phyloP scores from a whole-genome alignment of 2,888 invertebrate species.

The Chymomyza procnemis region DNA sequence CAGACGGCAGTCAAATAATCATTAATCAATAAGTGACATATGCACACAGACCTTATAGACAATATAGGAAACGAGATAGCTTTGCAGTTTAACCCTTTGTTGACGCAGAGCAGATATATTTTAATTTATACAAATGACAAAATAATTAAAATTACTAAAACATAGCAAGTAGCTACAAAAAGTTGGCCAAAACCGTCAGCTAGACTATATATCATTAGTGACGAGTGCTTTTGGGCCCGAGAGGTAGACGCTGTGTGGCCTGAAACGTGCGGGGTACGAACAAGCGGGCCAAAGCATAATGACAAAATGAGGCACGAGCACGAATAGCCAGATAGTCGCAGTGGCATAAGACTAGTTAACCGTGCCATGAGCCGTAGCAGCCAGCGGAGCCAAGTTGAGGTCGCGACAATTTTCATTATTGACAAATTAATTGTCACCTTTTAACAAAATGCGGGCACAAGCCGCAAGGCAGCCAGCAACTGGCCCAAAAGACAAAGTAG shows the following conservation, averaged over 20 bases:
- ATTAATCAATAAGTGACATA: constrained; percentile 58
- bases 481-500: constrained; percentile 20
- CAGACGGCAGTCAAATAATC: constrained; percentile 33
- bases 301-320: constrained; percentile 47
- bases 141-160: constrained; percentile 68
- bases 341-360: neutral
- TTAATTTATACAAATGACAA: constrained; percentile 71
- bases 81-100: constrained; percentile 42
- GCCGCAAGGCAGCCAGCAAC: constrained; percentile 11
- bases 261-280: constrained; percentile 24
- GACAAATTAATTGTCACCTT: constrained; percentile 78
- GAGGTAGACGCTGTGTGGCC: too few relatives aligned
- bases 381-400: neutral
- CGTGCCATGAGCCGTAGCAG: neutral
- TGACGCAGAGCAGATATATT: constrained; percentile 46
- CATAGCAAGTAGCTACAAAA: constrained; percentile 20
- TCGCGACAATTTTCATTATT: constrained; percentile 67
- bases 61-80: neutral
- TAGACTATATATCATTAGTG: constrained; percentile 58
- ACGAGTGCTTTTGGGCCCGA: too few relatives aligned
- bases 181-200: constrained; percentile 45
- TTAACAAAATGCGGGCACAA: constrained; percentile 67
- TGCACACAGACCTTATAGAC: neutral
- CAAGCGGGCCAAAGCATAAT: constrained; percentile 38
- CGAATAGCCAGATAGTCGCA: constrained; percentile 13